phyloP scores from a whole-genome alignment of 2,797 vertebrate species.

The Enoplosus armatus region DNA sequence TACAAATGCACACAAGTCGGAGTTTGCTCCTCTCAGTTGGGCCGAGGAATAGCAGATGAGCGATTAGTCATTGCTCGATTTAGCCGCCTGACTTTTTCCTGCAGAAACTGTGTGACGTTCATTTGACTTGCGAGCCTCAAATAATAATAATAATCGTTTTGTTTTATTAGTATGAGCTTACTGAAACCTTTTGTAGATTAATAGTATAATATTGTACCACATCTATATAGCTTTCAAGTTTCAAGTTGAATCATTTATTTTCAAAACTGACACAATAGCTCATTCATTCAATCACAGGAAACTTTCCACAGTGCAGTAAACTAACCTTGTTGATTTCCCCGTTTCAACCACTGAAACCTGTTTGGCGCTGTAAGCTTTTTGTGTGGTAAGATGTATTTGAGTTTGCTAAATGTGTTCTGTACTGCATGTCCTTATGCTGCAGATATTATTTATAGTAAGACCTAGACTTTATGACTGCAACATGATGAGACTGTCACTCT shows the following conservation, averaged over 20 bases:
- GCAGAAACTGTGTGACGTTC: constrained; percentile 44
- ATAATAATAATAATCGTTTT: not conserved
- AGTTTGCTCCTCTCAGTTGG: constrained; percentile 41
- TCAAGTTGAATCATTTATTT: constrained; percentile 4
- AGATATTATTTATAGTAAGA: not conserved
- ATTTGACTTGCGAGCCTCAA: not conserved
- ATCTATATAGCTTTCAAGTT: not conserved
- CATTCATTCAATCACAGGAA: constrained; percentile 61
- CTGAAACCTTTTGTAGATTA: rapidly evolving
- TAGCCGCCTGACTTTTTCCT: constrained; percentile 49
- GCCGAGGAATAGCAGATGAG: constrained; percentile 47
- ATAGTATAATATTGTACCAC: rapidly evolving
- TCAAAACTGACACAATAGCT: constrained; percentile 46
- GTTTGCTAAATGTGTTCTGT: not conserved
- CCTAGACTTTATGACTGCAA: not conserved
- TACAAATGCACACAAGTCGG: constrained; percentile 26
- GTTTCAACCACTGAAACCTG: constrained; percentile 4
- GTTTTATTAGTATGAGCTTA: not conserved
- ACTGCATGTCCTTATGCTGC: not conserved
- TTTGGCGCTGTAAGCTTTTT: not conserved
- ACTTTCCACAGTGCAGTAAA: constrained; percentile 59
- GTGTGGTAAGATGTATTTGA: not conserved
- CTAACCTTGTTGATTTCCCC: not conserved
- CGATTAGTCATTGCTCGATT: constrained; percentile 71
- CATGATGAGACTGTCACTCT: not conserved